These are phyloP conservation scores for Torymus auratus DNA, from an alignment of 2,888 invertebrate species.

Conservation along the genomic window DNA sequence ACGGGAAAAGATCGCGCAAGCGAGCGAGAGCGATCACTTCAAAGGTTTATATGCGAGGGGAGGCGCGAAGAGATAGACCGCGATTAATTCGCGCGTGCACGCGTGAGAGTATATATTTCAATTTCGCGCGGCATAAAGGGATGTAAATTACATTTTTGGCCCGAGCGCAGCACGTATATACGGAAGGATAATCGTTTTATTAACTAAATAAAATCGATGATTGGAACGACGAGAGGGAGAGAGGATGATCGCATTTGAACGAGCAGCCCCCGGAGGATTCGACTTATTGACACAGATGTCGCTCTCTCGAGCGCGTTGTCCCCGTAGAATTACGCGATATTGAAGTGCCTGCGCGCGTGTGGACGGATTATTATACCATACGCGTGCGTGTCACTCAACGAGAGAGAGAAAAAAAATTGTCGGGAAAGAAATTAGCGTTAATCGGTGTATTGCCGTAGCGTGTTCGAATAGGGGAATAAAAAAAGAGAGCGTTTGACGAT, in stretches of 20 bases:
- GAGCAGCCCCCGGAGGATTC: constrained; percentile 68
- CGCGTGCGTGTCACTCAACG: too few species aligned
- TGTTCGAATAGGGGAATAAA: background rate
- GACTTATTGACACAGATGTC: constrained; percentile 76
- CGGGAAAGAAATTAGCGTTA: constrained; percentile 10
- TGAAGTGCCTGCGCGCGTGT: background rate
- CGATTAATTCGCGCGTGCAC: constrained; percentile 72
- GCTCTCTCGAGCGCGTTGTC: constrained; percentile 60
- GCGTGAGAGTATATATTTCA: constrained; percentile 70
- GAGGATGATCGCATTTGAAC: constrained; percentile 69
- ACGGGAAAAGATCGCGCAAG: background rate
- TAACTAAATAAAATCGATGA: constrained; percentile 76
- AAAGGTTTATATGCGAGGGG: constrained; percentile 34
- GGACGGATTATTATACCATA: too few species aligned
- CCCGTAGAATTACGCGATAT: constrained; percentile 44
- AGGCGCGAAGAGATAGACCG: background rate
- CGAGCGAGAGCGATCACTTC: constrained; percentile 26
- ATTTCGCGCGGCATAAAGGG: constrained; percentile 75
- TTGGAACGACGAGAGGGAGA: constrained; percentile 69
- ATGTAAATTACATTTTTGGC: constrained; percentile 77
- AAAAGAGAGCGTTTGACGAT: too few species aligned
- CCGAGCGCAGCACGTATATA: constrained; percentile 67
- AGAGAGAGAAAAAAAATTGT: background rate
- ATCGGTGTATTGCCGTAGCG: constrained; percentile 24
- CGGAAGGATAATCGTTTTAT: constrained; percentile 73